These are phyloP conservation scores for Glareola pratincola DNA, from an alignment of 2,113 vertebrate genomes.

Conservation along the genomic window DNA sequence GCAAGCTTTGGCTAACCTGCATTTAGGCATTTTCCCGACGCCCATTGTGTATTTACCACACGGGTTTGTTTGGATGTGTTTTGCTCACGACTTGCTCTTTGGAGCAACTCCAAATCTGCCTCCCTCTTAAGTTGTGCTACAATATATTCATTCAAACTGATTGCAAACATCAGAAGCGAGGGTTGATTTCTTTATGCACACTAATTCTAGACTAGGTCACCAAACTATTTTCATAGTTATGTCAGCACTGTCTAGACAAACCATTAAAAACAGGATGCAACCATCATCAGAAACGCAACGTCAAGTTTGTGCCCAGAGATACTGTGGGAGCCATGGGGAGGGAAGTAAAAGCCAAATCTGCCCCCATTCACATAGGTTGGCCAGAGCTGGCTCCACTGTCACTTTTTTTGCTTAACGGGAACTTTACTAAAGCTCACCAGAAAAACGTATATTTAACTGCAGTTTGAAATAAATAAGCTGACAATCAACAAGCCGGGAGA, in stretches of 20 bases:
- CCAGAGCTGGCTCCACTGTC: neutral
- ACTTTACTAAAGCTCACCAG: neutral
- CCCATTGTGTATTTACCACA: neutral
- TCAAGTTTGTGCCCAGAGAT: slow-evolving; percentile 20
- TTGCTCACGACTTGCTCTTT: slow-evolving; percentile 40
- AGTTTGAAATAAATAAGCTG: neutral
- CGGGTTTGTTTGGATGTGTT: slow-evolving; percentile 19
- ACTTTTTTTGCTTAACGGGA: neutral
- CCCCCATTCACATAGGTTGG: neutral
- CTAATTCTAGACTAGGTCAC: slow-evolving; percentile 66
- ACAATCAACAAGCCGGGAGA: neutral
- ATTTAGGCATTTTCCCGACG: neutral
- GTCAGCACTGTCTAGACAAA: slow-evolving; percentile 67
- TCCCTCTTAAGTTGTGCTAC: slow-evolving; percentile 38
- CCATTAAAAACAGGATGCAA: slow-evolving; percentile 59
- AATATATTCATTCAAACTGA: slow-evolving; percentile 50
- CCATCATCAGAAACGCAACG: neutral
- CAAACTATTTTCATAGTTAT: slow-evolving; percentile 59
- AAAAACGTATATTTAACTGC: neutral
- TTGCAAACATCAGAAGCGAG: slow-evolving; percentile 57
- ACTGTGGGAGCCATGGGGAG: neutral
- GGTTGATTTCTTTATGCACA: slow-evolving; percentile 49
- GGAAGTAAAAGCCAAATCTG: neutral
- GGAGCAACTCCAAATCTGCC: slow-evolving; percentile 58
- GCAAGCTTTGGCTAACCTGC: neutral